Conservation (phyloP, 2,797 vertebrate species). For the Smutsia gigantea region DNA sequence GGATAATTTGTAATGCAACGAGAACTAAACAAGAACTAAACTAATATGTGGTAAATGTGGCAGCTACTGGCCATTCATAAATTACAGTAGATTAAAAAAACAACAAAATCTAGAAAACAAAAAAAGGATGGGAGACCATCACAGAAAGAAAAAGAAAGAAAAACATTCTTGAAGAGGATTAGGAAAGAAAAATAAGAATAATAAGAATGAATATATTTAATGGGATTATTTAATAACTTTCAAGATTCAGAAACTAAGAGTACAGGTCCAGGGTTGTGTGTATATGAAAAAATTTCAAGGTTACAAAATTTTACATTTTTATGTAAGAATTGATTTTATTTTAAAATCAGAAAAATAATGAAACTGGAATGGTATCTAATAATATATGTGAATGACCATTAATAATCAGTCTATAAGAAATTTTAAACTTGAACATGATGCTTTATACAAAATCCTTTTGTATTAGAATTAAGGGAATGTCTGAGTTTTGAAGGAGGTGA, state of each 20-base stretch:
- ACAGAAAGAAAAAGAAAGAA: background rate
- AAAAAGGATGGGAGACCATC: background rate
- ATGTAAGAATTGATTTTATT: background rate
- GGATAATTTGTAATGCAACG: background rate
- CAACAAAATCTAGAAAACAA: background rate
- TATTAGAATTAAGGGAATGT: background rate
- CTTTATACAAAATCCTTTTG: background rate
- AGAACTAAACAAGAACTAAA: constrained; percentile 4
- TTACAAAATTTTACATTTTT: background rate
- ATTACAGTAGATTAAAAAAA: background rate
- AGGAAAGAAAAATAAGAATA: background rate
- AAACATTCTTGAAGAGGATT: background rate
- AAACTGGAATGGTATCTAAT: background rate
- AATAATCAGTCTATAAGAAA: background rate
- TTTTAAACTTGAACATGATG: constrained; percentile 4
- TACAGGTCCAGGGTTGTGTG: background rate
- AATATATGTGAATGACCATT: background rate
- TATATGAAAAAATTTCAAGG: background rate
- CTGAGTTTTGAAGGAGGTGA: background rate
- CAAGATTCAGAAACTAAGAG: background rate
- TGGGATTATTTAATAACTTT: background rate
- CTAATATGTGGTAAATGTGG: background rate
- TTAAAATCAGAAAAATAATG: background rate
- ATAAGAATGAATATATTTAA: background rate
- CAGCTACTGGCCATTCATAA: constrained; percentile 19